These are phyloP conservation scores for Stichopus horrens DNA, from an alignment of 53 echinoderm and acorn worm species.

Conservation along the genomic window DNA sequence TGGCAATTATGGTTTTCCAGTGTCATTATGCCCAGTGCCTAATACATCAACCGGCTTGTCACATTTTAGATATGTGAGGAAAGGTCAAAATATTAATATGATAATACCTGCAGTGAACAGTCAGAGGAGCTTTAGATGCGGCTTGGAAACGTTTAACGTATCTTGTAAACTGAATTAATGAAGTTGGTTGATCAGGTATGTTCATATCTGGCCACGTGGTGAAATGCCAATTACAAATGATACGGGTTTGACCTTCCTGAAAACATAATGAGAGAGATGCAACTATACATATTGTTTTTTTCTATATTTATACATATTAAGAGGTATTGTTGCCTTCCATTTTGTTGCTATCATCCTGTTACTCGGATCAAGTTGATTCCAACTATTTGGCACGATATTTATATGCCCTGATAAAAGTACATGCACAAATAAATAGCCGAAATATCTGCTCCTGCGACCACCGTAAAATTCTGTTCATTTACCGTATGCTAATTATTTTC, in stretches of 20 bases:
- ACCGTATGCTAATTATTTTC: too few species aligned
- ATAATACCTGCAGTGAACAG: constrained; percentile 84
- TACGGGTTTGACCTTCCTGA: not conserved
- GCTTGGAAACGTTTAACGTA: constrained; percentile 24
- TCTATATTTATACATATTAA: not conserved
- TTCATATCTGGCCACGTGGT: constrained; percentile 68
- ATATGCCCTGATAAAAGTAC: too few species aligned
- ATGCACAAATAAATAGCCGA: too few species aligned
- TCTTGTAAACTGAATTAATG: constrained; percentile 54
- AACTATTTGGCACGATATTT: too few species aligned
- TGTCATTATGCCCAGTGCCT: too few species aligned
- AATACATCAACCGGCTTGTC: too few species aligned
- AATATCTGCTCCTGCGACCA: too few species aligned
- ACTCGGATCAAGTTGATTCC: too few species aligned
- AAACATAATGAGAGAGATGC: not conserved
- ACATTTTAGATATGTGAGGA: too few species aligned
- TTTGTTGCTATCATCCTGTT: too few species aligned
- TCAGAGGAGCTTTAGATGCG: constrained; percentile 25
- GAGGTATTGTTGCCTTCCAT: not conserved
- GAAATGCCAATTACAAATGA: constrained; percentile 27
- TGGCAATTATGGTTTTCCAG: not conserved
- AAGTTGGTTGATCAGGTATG: constrained; percentile 55
- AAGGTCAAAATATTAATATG: too few species aligned
- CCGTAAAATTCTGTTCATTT: too few species aligned
- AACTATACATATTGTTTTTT: not conserved